Evolutionary conservation across 2,797 vertebrate genomes (phyloP).

Genomic region (Trichosurus vulpecula): DNA sequence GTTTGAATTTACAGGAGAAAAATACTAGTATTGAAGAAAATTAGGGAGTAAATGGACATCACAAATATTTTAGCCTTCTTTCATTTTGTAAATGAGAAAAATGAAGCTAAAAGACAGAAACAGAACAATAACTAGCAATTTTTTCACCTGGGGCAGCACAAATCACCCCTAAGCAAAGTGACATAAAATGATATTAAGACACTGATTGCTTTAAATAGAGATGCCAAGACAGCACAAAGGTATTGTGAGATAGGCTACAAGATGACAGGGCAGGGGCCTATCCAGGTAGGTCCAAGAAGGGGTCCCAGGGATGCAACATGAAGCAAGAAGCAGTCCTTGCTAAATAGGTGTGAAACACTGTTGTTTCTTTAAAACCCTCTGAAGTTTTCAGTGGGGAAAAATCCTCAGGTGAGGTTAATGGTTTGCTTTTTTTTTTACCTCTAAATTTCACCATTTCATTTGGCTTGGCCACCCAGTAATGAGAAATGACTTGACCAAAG

Average conservation of each 20-base stretch:
- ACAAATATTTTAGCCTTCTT: neutral
- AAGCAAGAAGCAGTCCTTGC: neutral
- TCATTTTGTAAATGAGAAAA: neutral
- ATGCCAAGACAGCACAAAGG: neutral
- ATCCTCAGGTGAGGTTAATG: neutral
- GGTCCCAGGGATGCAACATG: neutral
- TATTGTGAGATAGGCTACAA: neutral
- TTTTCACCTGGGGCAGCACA: neutral
- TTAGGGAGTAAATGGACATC: neutral
- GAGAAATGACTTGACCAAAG: neutral
- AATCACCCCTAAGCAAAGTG: neutral
- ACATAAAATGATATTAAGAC: neutral
- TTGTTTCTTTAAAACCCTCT: neutral
- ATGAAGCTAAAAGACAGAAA: neutral
- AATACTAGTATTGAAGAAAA: neutral
- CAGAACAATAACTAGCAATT: neutral
- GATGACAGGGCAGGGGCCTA: neutral
- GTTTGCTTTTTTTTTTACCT: neutral
- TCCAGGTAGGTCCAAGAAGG: neutral
- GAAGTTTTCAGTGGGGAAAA: neutral
- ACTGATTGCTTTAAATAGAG: neutral
- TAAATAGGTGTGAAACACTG: neutral
- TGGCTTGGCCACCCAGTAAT: neutral
- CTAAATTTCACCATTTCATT: neutral
- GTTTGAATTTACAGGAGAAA: slow-evolving; percentile 24